Evolutionary conservation across 2,113 vertebrate species (phyloP), one percentile per base, ranked within the genome.

Genomic region (Gallinago media): DNA sequence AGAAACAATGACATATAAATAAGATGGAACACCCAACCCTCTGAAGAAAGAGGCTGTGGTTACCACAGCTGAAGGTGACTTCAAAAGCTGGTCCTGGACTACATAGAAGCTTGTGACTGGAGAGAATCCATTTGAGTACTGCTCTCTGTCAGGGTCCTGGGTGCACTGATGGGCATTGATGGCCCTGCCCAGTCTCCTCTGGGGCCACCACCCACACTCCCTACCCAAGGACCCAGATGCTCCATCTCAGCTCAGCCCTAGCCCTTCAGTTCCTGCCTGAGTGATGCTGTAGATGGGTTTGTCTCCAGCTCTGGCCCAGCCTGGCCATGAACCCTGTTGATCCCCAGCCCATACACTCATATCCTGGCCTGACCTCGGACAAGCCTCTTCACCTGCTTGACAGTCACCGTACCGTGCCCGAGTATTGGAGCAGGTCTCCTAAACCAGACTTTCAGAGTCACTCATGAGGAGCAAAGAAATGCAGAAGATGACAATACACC

Each of bases 41-140:
- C 42, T 70, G 40, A 47, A 81, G 54, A 47, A 44, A 36, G 31
- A 61, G 21, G 71, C 9, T 55, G 38, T 32, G 52, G 15, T 15
- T 7, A 23, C 36, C 56, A 13, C 61, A 90, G 71, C 75, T 79
- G 44, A 5, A 31, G 27, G 32, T 11, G 40, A 32, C 27, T 65
- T 31, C 79, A 77, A 8, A 32, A 82, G 49, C 59, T 34, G 22
- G 15, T 76, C 47, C 79, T 21, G 85, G 52, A 29, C 71, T 14
- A 3, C 2, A 2, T 2, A 59, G 71, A 49, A 70, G 26, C 0
- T 0, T 9, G 6, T 12, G 47, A 15, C 20, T 23, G 49, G 9
- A 55, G 26, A 49, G 18, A 34, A 11, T 2, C 9, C 38, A 12
- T 4, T 49, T 4, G 26, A 21, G 25, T 14, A 7, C 49, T 44